Base-by-base conservation (phyloP, 2,888 invertebrate genomes). In the Nezara viridula region DNA sequence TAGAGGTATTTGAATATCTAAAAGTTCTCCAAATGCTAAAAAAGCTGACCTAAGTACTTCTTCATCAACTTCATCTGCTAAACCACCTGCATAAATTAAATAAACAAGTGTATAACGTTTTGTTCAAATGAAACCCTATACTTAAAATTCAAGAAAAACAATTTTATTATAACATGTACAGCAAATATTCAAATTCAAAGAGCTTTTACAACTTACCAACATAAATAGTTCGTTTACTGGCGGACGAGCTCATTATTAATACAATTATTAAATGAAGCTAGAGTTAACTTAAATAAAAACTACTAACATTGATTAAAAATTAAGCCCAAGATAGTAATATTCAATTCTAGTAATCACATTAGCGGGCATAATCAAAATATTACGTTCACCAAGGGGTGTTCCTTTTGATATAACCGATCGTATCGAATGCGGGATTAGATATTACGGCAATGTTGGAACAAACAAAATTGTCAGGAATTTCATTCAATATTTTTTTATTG, bases 11-110 rank as follows among this genome's bases (percentile, higher is more conserved):
- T 99, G 98, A 85, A 99, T 97, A 93, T 99, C 99, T n/a, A 98
- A 96, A 90, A 99, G 96, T 93, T 99, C 99, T 16, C 99, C 99
- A 93, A 99, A 99, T 2, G 99, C 99, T 91, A 99, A 97, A 92
- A 99, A 99, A 0, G 99, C 99, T 89, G 98, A 98, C 93, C 98
- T 97, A 55, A 99, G 94, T 44, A 98, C 95, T 94, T 99, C 98
- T 92, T 99, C 98, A 92, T 98, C 98, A 0, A 99, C 99, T 94
- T 99, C 99, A 92, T 99, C 98, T 0, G 97, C 96, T 91, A 98
- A 93, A 10, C 98, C 98, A 50, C 98, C 94, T 94, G 88, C 66
- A 73, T 7, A 32, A 2, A 60, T 10, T 60, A 14, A 73, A 73
- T 37, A 73, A 19, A 37, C 32, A 4, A 73, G 32, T 32, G 37